Base-by-base conservation (phyloP, 2,888 invertebrate species). In the Malacosoma neustria region DNA sequence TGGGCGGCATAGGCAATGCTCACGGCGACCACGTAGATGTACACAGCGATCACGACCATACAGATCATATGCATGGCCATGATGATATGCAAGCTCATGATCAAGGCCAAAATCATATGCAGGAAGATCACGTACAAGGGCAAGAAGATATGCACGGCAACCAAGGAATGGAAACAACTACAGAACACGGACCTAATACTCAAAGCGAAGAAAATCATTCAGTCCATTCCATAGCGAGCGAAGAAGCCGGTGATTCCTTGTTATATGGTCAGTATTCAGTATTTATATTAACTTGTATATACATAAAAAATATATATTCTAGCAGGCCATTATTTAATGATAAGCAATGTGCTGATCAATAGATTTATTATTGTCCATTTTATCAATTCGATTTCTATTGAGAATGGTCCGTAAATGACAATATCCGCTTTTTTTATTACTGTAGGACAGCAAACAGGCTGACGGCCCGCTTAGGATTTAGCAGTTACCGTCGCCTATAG, bases 251-350 rank as follows among this genome's bases (percentile, higher is more conserved):
- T n/a, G 89, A 90, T 45, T 79, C 73, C 37, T 77, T 87, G 12
- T 73, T 86, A 66, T 87, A 88, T 75, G 88, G 90, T 90, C 55
- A 65, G 80, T 61, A 30, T 30, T 11, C 13, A 11, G 3, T 13
- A 1, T 32, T 13, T 5, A 2, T 31, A 12, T 4, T 11, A 31
- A 31, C 5, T 12, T 12, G 5, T 3, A 12, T 7, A 32, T 32
- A 4, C 7, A 32, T 32, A 3, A 2, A 11, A 32, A 6, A 7
- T 11, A 32, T n/a, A n/a, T n/a, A n/a, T n/a, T n/a, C n/a, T n/a
- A n/a, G n/a, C n/a, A n/a, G n/a, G n/a, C n/a, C n/a, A n/a, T n/a
- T n/a, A n/a, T n/a, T n/a, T n/a, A n/a, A n/a, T n/a, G n/a, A n/a
- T n/a, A n/a, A n/a, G n/a, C n/a, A n/a, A n/a, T n/a, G n/a, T n/a